Conservation (phyloP, 2,888 invertebrate species). For the Dynastes grantii region DNA sequence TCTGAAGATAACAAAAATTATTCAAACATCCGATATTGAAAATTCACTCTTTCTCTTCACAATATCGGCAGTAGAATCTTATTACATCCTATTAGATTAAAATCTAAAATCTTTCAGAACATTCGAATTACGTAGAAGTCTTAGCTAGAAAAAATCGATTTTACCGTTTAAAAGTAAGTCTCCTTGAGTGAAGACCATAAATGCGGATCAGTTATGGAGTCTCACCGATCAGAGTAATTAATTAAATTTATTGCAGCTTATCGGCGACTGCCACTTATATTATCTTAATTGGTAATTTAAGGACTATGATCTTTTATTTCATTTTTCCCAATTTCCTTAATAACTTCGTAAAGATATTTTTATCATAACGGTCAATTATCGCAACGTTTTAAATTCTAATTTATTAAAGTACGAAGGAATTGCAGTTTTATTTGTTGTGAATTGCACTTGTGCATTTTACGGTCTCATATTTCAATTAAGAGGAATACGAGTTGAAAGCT, state of each 20-base stretch:
- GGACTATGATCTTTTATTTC: slow-evolving; percentile 12
- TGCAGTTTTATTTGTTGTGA: slow-evolving; percentile 17
- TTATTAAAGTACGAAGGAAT: slow-evolving; percentile 20
- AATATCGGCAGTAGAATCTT: too few species aligned
- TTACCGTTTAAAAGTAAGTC: slow-evolving; percentile 4
- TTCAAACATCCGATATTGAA: too few species aligned
- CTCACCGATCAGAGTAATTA: slow-evolving; percentile 20
- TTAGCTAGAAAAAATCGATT: neutral
- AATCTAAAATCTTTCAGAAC: neutral
- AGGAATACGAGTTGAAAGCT: too few species aligned
- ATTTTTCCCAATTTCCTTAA: slow-evolving; percentile 15
- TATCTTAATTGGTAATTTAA: slow-evolving; percentile 49
- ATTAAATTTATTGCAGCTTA: slow-evolving; percentile 34
- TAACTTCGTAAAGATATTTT: slow-evolving; percentile 9
- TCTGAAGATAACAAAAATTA: too few species aligned
- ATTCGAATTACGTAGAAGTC: neutral
- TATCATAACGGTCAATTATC: slow-evolving; percentile 13
- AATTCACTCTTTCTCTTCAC: too few species aligned
- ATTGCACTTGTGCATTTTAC: neutral
- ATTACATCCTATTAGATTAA: slow-evolving; percentile 4
- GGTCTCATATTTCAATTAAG: slow-evolving; percentile 4
- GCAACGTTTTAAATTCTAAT: slow-evolving; percentile 26
- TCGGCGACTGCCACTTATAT: slow-evolving; percentile 24
- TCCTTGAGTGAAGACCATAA: neutral
- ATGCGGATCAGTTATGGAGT: slow-evolving; percentile 1